Base-by-base conservation (phyloP, 2,797 vertebrate genomes). In the Myripristis murdjan region DNA sequence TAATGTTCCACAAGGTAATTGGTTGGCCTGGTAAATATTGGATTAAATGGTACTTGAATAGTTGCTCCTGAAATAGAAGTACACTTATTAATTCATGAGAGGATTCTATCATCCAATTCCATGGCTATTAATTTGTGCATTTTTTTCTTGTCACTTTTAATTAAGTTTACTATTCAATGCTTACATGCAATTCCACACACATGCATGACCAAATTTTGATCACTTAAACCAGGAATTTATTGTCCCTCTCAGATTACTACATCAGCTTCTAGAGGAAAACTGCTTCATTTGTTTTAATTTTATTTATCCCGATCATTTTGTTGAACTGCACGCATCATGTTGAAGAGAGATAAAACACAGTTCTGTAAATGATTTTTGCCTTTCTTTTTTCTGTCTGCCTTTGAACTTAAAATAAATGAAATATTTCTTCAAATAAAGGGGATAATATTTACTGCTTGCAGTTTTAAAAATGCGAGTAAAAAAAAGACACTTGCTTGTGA, bases 1-100 rank as follows among this genome's bases (percentile, higher is more conserved):
- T 89, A 70, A 90, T 82, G 73, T 82, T 87, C 79, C 46, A 68
- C 49, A 24, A 71, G 59, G 66, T 86, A 87, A 91, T 91, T 78
- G 86, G 77, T 84, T 84, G 79, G 74, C 82, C 64, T 67, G 54
- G 79, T 78, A 76, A 88, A 90, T 77, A 90, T 64, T 51, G 70
- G 73, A 87, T 89, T 87, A 84, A 89, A 84, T 72, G 70, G 28
- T 61, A 68, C 77, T 85, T 83, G 68, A 88, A 89, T 85, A 81
- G 63, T 78, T 84, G 75, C 48, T 88, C 86, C 77, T 81, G 74
- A 87, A 93, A 92, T 88, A 90, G 81, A 69, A 62, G 73, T 44
- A 35, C 44, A 78, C 75, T 60, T 79, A 82, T 80, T 83, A 65
- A 84, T 86, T 79, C 48, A 74, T 61, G 62, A 75, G 28, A 75